These are phyloP conservation scores for Trichogramma dendrolimi DNA, from an alignment of 2,888 invertebrate species.

Conservation along the genomic window DNA sequence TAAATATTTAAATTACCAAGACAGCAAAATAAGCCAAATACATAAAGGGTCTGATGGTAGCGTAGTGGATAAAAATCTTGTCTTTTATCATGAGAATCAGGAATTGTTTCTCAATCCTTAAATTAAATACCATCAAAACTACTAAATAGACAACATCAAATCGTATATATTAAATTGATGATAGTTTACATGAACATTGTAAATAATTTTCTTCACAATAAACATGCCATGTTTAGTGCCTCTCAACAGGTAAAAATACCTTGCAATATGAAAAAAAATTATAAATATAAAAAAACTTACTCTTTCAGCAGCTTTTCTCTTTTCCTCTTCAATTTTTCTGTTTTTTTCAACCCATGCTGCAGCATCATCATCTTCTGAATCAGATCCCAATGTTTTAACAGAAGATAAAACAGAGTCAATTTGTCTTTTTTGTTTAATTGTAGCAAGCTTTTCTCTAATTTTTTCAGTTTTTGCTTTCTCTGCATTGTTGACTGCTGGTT, in stretches of 20 bases:
- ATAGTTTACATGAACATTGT: too few relatives aligned
- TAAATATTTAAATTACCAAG: neutral
- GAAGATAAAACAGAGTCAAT: constrained; percentile 66
- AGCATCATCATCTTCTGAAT: constrained; percentile 71
- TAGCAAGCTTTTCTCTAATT: constrained; percentile 72
- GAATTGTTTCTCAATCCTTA: too few relatives aligned
- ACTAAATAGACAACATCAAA: too few relatives aligned
- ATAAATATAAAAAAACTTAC: constrained; percentile 52
- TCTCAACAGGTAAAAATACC: too few relatives aligned
- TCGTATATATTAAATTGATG: too few relatives aligned
- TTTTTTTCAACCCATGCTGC: constrained; percentile 79
- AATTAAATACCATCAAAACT: too few relatives aligned
- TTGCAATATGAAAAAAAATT: neutral
- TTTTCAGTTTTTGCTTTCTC: constrained; percentile 75
- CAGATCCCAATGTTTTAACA: constrained; percentile 64
- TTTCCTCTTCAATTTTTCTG: constrained; percentile 72
- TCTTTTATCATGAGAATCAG: too few relatives aligned
- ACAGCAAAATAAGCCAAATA: too few relatives aligned
- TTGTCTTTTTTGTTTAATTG: constrained; percentile 74
- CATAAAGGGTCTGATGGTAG: too few relatives aligned
- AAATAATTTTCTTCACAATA: too few relatives aligned
- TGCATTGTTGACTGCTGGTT: constrained; percentile 73
- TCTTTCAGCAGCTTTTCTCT: constrained; percentile 78
- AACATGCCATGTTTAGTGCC: too few relatives aligned
- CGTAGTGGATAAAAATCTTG: too few relatives aligned